Conservation (phyloP, 2,888 invertebrate species). For the Himalopsyche japonica region DNA sequence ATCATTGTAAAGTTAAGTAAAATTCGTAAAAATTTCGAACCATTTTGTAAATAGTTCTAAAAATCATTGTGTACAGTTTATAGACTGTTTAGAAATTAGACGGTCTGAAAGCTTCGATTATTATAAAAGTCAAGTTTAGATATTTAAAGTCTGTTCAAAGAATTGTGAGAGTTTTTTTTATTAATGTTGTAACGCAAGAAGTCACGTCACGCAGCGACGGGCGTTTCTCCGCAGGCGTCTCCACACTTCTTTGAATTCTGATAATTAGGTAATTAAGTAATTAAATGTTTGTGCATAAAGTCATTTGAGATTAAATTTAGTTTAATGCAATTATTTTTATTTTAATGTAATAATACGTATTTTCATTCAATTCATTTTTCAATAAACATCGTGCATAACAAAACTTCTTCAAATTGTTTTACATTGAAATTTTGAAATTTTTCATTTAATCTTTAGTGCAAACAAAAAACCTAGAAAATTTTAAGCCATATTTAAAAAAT, state of each 20-base stretch:
- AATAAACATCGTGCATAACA: background rate
- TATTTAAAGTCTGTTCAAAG: background rate
- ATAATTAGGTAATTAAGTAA: background rate
- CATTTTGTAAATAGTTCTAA: background rate
- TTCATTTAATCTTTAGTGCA: background rate
- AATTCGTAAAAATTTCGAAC: background rate
- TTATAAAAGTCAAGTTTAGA: background rate
- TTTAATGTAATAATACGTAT: background rate
- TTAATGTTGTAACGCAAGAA: background rate
- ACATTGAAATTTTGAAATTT: background rate
- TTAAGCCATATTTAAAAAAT: background rate
- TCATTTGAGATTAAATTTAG: constrained; percentile 31
- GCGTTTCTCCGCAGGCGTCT: background rate
- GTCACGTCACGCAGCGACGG: background rate
- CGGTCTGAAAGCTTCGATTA: background rate
- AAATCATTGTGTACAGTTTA: background rate
- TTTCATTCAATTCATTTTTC: background rate
- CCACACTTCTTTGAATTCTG: background rate
- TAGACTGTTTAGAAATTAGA: background rate
- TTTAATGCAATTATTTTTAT: background rate
- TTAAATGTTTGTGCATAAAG: constrained; percentile 31
- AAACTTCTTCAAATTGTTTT: background rate
- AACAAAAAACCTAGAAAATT: background rate
- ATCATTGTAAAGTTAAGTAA: no score
- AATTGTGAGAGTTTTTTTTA: background rate